A percentile compares a stretch with the other conserved stretches of the same genome.
These are phyloP conservation scores for Bursaphelenchus okinawaensis DNA, from an alignment of 2,888 invertebrate genomes.

Conservation along the genomic window DNA sequence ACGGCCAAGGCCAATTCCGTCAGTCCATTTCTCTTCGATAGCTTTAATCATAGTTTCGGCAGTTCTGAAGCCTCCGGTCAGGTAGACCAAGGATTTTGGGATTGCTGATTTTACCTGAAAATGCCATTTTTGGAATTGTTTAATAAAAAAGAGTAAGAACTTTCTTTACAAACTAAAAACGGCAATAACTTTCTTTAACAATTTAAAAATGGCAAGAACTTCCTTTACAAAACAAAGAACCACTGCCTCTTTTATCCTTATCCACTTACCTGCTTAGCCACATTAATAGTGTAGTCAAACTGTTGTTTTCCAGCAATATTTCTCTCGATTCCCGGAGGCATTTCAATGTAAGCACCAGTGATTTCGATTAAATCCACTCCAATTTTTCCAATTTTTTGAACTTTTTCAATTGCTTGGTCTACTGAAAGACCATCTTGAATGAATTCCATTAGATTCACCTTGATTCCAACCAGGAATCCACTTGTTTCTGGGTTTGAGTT, in stretches of 20 bases:
- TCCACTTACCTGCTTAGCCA: background rate
- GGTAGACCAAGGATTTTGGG: conserved; percentile 19
- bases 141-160: no score
- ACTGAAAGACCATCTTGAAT: background rate
- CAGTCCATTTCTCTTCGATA: conserved; percentile 21
- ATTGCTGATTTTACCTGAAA: background rate
- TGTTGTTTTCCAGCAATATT: background rate
- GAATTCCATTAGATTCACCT: background rate
- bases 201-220: no score
- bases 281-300: background rate
- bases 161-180: no score
- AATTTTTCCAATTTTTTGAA: background rate
- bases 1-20: conserved; percentile 33
- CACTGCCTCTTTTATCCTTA: no score
- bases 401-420: background rate
- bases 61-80: conserved; percentile 40
- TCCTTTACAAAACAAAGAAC: no score
- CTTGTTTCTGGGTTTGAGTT: background rate
- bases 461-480: background rate
- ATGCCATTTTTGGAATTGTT: no score
- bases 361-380: background rate
- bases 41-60: conserved; percentile 32
- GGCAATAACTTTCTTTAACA: no score
- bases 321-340: background rate
- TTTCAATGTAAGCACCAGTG: background rate